Conservation (phyloP, 2,113 vertebrate genomes). For the Camelus dromedarius region DNA sequence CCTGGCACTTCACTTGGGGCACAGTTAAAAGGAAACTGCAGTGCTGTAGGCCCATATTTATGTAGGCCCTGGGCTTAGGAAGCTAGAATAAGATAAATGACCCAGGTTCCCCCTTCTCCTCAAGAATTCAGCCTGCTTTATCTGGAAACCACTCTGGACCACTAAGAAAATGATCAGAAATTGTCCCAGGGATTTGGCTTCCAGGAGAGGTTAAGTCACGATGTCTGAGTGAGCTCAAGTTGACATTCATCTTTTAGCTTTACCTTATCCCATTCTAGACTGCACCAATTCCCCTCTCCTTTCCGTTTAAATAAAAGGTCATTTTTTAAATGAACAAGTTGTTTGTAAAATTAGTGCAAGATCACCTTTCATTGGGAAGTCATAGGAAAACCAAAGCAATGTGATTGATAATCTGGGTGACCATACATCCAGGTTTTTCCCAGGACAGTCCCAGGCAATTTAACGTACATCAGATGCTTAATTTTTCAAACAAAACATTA, state of each 20-base stretch:
- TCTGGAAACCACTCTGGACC: slow-evolving; percentile 77
- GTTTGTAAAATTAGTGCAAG: slow-evolving; percentile 70
- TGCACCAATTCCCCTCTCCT: not conserved
- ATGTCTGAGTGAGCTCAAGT: slow-evolving; percentile 53
- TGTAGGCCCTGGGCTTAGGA: not conserved
- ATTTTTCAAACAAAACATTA: not conserved
- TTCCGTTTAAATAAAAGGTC: slow-evolving; percentile 26
- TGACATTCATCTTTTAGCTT: slow-evolving; percentile 61
- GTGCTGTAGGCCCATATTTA: slow-evolving; percentile 57
- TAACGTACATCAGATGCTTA: not conserved
- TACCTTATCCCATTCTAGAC: slow-evolving; percentile 5
- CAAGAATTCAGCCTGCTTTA: slow-evolving; percentile 57
- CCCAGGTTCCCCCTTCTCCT: slow-evolving; percentile 54
- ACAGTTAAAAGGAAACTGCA: slow-evolving; percentile 69
- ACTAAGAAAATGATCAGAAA: slow-evolving; percentile 75
- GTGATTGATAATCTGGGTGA: not conserved
- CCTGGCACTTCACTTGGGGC: slow-evolving; percentile 32
- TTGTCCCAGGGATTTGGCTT: slow-evolving; percentile 73
- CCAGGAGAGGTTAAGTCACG: slow-evolving; percentile 70
- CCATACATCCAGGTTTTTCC: not conserved
- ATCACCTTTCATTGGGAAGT: slow-evolving; percentile 58
- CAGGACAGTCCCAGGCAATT: not conserved
- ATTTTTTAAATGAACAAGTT: slow-evolving; percentile 67
- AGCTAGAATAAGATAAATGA: slow-evolving; percentile 73
- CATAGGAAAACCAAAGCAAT: not conserved